Base-by-base conservation (phyloP, 92 coral and sea anemone species). In the Porites evermanni region DNA sequence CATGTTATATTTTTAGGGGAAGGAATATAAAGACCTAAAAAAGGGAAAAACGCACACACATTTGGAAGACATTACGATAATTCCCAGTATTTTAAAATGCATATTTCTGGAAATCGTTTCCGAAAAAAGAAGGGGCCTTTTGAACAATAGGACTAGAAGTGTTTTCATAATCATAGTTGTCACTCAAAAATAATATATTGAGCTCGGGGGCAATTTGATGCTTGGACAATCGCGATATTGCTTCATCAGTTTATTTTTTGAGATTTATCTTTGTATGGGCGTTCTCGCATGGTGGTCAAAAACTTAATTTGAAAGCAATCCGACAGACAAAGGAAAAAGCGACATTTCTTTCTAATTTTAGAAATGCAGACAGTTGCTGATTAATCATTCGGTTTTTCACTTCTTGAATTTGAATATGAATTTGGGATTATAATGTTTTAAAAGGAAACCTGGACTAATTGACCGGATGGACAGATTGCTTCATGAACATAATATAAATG, bases 391-490 rank as follows among this genome's bases (percentile, higher is more conserved):
- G 19, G 72, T n/a, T 2, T 51, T 60, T 72, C 87, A 23, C 18
- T 26, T 44, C 23, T 65, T 13, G 63, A 75, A 83, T 58, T 44
- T 72, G 87, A 83, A 83, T 83, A 72, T 83, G 61, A 73, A 83
- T 83, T 21, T 72, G 24, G 73, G 73, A 83, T 73, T 29, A 58
- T 75, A 52, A 58, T 75, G 65, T 44, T 44, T 8, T 23, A 82
- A 61, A 59, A 14, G 26, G 63, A 82, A 83, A 32, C 72, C 87
- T 56, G 5, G 12, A 14, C n/a, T 73, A 83, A 83, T 83, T 83
- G 87, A 83, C 87, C 87, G 87, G 87, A 83, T 72, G 53, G n/a
- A 26, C 8, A 69, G 71, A 26, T 50, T 72, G 60, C 29, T n/a
- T 70, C 19, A 73, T 10, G 64, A 59, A 59, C 69, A 26, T 59